Base-by-base conservation (phyloP, 2,113 vertebrate species). In the Struthidea cinerea region DNA sequence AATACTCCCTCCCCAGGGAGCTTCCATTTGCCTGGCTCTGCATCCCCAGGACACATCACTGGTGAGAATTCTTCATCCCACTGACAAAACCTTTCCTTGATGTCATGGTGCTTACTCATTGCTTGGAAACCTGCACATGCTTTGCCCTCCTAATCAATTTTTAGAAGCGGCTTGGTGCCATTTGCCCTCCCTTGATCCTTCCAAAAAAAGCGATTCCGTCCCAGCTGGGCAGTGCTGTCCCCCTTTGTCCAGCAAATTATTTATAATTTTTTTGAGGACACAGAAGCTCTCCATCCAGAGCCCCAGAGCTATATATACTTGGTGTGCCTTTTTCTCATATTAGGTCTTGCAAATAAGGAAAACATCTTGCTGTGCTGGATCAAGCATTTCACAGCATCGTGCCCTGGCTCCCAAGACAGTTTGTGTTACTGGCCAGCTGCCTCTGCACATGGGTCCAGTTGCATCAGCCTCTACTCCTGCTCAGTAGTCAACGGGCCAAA, bases 301-400 rank as follows among this genome's bases (percentile, higher is more conserved):
- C 42, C 30, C 22, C 73, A 56, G 86, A 94, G 76, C 90, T 95
- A 87, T 93, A 95, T 92, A 95, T 93, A 96, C 37, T 87, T 6
- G 1, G 33, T 75, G 69, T 89, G 90, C 56, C 83, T 93, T 94
- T 84, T 87, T 96, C 83, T 97, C 68, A 75, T 94, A 90, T 92
- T 97, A 96, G 89, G 83, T 14, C 24, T 97, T 93, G 86, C 76
- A 89, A 89, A 90, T 92, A 94, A 90, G 91, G 90, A 95, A 96
- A 90, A 92, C 93, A 95, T 94, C 94, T 94, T 87, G 83, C 84
- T 97, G 64, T 81, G 77, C 76, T 92, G 89, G 91, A 93, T 90
- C 93, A 96, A 75, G 56, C 86, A 87, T 94, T 93, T 95, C 93
- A 87, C 69, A 87, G 87, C 73, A 87, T 89, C 26, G 68, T 96